These are phyloP conservation scores for Poeciliopsis turneri DNA, from an alignment of 2,797 vertebrate genomes.

Conservation along the genomic window DNA sequence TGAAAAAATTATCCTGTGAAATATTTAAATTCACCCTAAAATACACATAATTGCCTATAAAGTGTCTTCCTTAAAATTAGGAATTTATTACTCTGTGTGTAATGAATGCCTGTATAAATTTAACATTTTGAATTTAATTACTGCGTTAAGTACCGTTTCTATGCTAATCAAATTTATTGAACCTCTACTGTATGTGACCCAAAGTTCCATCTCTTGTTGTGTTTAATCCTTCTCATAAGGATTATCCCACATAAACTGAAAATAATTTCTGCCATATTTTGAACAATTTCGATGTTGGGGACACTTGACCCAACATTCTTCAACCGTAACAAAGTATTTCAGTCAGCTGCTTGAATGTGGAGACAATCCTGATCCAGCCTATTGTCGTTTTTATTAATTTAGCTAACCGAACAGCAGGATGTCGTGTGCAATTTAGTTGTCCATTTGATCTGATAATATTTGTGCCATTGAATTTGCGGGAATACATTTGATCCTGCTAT, in stretches of 20 bases:
- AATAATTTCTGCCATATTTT: slow-evolving; percentile 35
- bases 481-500: slow-evolving; percentile 34
- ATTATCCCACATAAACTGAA: slow-evolving; percentile 46
- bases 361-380: slow-evolving; percentile 70
- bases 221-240: slow-evolving; percentile 58
- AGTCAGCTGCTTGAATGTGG: slow-evolving; percentile 73
- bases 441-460: slow-evolving; percentile 49
- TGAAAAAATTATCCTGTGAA: not conserved
- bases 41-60: not conserved
- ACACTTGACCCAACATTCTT: slow-evolving; percentile 30
- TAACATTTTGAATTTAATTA: not conserved
- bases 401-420: slow-evolving; percentile 29
- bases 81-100: slow-evolving; percentile 1
- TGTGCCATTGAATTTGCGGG: slow-evolving; percentile 62
- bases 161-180: not conserved
- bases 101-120: not conserved
- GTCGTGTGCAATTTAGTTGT: slow-evolving; percentile 30
- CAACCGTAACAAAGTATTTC: slow-evolving; percentile 58
- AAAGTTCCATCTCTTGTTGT: slow-evolving; percentile 62
- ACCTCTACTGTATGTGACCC: slow-evolving; percentile 46
- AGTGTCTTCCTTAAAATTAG: not conserved
- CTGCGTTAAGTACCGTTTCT: not conserved
- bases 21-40: not conserved
- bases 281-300: slow-evolving; percentile 31
- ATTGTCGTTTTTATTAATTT: slow-evolving; percentile 38